Percentiles rank a stretch among this genome's conserved stretches.
Conservation (phyloP, 1,140 invertebrate genomes). For the Diuraphis noxia region DNA sequence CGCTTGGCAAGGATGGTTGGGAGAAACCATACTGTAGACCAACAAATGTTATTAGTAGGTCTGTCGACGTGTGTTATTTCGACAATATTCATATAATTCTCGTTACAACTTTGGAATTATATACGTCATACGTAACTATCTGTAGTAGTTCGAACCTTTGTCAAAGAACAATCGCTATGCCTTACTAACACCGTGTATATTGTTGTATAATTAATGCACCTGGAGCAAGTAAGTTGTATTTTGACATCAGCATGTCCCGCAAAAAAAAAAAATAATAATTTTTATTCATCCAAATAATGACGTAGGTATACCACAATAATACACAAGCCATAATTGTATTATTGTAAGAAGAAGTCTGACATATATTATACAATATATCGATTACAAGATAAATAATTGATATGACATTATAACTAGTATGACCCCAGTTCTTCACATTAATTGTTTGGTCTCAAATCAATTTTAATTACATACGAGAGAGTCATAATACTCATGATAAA, state of each 20-base stretch:
- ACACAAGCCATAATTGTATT: neutral
- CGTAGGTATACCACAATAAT: too few species aligned
- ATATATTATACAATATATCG: neutral
- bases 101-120: neutral
- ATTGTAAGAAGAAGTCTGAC: neutral
- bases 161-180: neutral
- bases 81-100: neutral
- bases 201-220: neutral
- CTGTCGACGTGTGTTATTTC: neutral
- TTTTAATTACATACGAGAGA: neutral
- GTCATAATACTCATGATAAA: neutral
- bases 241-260: neutral
- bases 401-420: neutral
- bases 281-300: neutral
- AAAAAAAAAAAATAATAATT: neutral
- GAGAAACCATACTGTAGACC: neutral
- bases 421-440: neutral
- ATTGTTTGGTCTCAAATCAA: neutral
- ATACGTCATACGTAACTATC: neutral
- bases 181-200: neutral
- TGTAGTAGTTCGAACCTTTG: neutral
- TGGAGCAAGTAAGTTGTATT: neutral
- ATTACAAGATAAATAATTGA: neutral
- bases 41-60: neutral
- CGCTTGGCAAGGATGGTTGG: neutral